These are phyloP conservation scores for Melanotaenia nigrans DNA, from an alignment of 2,797 vertebrate species.

Conservation along the genomic window DNA sequence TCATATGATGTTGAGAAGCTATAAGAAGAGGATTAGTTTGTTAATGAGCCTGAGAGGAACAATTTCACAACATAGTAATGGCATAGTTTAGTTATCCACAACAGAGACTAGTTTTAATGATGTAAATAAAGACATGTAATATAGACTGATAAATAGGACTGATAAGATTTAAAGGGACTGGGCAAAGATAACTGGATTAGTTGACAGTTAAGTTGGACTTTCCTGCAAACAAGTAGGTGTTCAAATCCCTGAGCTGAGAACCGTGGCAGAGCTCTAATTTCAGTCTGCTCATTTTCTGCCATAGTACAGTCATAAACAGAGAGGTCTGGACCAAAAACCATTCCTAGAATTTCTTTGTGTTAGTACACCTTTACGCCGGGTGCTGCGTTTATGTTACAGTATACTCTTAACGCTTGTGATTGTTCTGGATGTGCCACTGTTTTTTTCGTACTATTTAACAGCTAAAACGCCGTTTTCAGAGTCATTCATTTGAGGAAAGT, in stretches of 20 bases:
- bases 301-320: slow-evolving; percentile 2
- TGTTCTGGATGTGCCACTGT: neutral
- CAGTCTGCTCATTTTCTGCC: neutral
- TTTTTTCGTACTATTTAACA: neutral
- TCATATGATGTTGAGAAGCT: slow-evolving; percentile 50
- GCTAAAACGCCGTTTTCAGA: neutral
- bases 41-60: slow-evolving; percentile 49
- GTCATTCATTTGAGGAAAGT: no score
- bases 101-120: neutral
- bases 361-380: neutral
- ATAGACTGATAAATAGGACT: neutral
- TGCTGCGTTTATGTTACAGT: neutral
- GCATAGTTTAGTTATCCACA: neutral
- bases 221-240: slow-evolving; percentile 28
- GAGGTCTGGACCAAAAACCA: no score
- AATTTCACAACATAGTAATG: slow-evolving; percentile 36
- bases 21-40: slow-evolving; percentile 43
- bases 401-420: neutral
- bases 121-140: neutral
- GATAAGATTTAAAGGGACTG: neutral
- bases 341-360: neutral
- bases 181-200: neutral
- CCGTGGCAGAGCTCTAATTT: neutral
- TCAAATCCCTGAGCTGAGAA: slow-evolving; percentile 30
- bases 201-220: neutral